Percentiles rank a stretch among this genome's conserved stretches.
Evolutionary conservation across 2,797 vertebrate species (phyloP).

Genomic region (Sciaenops ocellatus): DNA sequence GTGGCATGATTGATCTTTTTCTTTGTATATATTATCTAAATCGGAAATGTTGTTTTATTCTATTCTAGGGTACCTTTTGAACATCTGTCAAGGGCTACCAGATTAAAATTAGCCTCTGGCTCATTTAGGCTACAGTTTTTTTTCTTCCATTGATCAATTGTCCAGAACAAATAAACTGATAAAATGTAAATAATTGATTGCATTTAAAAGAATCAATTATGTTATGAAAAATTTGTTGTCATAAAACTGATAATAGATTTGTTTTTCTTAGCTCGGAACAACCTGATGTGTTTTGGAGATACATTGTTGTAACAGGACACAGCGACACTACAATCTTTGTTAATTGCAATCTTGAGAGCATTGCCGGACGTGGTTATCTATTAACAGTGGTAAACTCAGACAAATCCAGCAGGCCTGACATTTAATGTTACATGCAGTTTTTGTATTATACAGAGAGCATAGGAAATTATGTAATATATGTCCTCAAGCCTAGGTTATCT

Average conservation of each 20-base stretch:
- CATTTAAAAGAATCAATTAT: background rate
- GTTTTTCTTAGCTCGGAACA: background rate
- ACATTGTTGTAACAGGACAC: background rate
- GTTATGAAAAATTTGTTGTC: background rate
- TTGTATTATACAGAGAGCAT: background rate
- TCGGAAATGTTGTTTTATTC: background rate
- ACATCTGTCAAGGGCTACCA: background rate
- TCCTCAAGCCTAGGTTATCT: conserved; percentile 42
- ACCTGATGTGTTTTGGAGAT: background rate
- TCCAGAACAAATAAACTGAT: background rate
- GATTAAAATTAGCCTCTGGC: background rate
- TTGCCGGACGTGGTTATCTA: background rate
- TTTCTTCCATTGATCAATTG: background rate
- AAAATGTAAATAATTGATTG: background rate
- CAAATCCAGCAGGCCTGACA: background rate
- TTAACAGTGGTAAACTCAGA: background rate
- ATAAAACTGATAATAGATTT: background rate
- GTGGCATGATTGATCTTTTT: background rate
- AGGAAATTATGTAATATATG: conserved; percentile 56
- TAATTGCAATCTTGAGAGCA: conserved; percentile 1
- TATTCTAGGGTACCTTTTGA: background rate
- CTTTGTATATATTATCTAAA: background rate
- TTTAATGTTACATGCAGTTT: conserved; percentile 30
- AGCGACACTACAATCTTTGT: background rate
- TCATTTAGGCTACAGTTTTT: background rate